Conservation (phyloP, 2,797 vertebrate genomes). For the Echeneis naucrates region DNA sequence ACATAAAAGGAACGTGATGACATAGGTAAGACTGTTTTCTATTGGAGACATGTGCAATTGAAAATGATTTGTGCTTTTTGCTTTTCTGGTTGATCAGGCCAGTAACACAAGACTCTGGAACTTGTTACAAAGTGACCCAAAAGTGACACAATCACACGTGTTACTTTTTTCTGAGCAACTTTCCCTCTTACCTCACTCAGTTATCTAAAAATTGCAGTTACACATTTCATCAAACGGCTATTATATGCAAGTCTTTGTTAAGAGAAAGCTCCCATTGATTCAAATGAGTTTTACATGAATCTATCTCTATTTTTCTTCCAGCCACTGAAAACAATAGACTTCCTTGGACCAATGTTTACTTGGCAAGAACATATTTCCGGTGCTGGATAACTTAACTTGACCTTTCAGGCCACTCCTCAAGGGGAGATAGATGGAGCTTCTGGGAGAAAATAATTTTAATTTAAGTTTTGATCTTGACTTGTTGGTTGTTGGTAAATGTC, state of each 20-base stretch:
- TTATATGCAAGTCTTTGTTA: background rate
- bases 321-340: slow-evolving; percentile 46
- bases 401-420: slow-evolving; percentile 41
- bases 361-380: slow-evolving; percentile 52
- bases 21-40: background rate
- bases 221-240: background rate
- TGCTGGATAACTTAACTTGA: slow-evolving; percentile 54
- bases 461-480: slow-evolving; percentile 6
- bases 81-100: background rate
- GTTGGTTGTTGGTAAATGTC: background rate
- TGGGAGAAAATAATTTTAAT: slow-evolving; percentile 10
- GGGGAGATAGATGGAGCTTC: slow-evolving; percentile 41
- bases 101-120: background rate
- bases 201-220: background rate
- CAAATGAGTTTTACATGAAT: slow-evolving; percentile 48
- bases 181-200: background rate
- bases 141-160: background rate
- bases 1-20: background rate
- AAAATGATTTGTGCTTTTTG: background rate
- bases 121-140: background rate
- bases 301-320: slow-evolving; percentile 15
- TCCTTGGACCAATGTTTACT: slow-evolving; percentile 44
- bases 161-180: background rate
- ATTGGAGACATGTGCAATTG: background rate
- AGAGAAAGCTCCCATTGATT: background rate